Base-by-base conservation (phyloP, 1,140 invertebrate species). In the Ostrea edulis region DNA sequence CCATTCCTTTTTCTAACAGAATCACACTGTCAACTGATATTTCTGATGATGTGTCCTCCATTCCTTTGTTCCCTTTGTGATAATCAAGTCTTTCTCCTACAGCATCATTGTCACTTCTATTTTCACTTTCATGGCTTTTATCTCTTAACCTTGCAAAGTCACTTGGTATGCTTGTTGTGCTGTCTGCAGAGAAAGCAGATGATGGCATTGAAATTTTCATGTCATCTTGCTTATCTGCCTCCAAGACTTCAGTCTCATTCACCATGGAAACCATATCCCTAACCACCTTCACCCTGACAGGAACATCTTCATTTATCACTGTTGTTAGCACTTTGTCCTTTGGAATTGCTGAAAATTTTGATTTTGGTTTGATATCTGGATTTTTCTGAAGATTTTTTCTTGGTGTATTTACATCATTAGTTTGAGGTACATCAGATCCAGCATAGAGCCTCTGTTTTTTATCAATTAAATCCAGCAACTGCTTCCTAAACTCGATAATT, bases 101-200 rank as follows among this genome's bases (percentile, higher is more conserved):
- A 35, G 12, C 25, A 77, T 14, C 68, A 29, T 25, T 25, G 12
- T 25, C 14, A 77, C 5, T 77, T 14, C 29, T 77, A 22, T 22
- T n/a, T n/a, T 25, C 22, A 77, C 25, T 25, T 77, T 77, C 9
- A 14, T 9, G 2, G 29, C 25, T 77, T 35, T 29, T 77, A 77
- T 77, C 68, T 77, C 68, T 77, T 14, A 77, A 77, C 22, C 35
- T 77, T 77, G 22, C 25, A 77, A 77, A 77, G 22, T 77, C 68
- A 35, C 68, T 77, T 14, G 68, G 9, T 25, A 77, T 29, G 2
- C 20, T 58, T 77, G 0, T 29, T 3, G 22, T 77, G 68, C 0
- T 9, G 9, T 35, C 12, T 29, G 68, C 9, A 62, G 68, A n/a
- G 55, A 1, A 5, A 29, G 11, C 68, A 77, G 8, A 22, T 17